phyloP scores from a whole-genome alignment of 2,113 vertebrate species.

The Camarhynchus parvulus region DNA sequence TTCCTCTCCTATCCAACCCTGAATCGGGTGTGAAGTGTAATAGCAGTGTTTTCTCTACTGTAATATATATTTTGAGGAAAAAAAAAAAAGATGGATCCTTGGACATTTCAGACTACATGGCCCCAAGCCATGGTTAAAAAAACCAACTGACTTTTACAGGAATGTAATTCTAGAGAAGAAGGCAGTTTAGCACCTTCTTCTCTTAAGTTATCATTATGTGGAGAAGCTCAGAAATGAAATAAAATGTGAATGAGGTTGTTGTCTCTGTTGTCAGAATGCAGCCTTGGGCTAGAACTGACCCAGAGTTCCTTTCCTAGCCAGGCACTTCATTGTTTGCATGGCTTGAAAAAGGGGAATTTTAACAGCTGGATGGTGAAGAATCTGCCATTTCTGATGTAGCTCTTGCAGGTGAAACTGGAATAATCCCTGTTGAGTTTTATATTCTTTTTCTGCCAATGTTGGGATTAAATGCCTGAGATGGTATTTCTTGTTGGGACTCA shows the following conservation, averaged over 20 bases:
- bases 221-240: not conserved
- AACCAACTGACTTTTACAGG: not conserved
- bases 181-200: not conserved
- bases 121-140: not conserved
- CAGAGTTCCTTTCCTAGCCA: not conserved
- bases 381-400: not conserved
- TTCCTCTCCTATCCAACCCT: not conserved
- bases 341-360: not conserved
- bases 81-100: not conserved
- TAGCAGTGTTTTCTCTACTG: not conserved
- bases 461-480: accelerated
- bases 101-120: not conserved
- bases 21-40: not conserved
- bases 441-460: not conserved
- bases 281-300: not conserved
- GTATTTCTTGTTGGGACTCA: not conserved
- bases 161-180: not conserved
- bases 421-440: not conserved
- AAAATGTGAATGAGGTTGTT: not conserved
- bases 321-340: accelerated
- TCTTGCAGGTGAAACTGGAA: not conserved
- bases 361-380: not conserved
- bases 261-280: not conserved
- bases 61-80: not conserved
- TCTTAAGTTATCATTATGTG: not conserved